These are phyloP conservation scores for Gephyroberyx darwinii DNA, from an alignment of 2,797 vertebrate species.

Conservation along the genomic window DNA sequence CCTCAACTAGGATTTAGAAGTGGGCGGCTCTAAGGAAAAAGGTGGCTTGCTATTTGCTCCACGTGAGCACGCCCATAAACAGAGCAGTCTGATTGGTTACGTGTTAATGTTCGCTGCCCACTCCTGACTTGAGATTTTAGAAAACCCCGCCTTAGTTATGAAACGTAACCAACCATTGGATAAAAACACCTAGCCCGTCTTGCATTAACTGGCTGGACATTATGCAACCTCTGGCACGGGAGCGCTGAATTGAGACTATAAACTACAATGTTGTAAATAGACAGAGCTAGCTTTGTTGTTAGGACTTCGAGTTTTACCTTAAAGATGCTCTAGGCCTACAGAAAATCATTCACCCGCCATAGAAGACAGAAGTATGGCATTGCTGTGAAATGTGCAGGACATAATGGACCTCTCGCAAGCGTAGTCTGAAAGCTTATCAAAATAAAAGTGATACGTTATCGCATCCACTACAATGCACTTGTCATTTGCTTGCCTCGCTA, in stretches of 20 bases:
- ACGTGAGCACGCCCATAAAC: constrained; percentile 26
- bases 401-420: background rate
- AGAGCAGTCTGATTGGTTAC: constrained; percentile 49
- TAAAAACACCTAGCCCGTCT: background rate
- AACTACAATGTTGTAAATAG: no score
- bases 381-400: constrained; percentile 5
- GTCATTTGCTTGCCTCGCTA: constrained; percentile 67
- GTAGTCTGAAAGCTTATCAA: background rate
- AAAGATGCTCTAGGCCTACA: background rate
- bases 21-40: constrained; percentile 37
- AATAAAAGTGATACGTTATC: background rate
- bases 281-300: no score
- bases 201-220: constrained; percentile 2
- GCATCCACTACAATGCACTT: constrained; percentile 68
- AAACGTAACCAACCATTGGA: constrained; percentile 52
- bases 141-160: constrained; percentile 24
- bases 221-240: constrained; percentile 9
- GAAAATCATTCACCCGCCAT: background rate
- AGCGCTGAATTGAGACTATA: background rate
- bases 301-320: background rate
- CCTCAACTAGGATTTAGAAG: background rate
- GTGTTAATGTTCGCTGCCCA: background rate
- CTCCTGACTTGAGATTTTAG: background rate
- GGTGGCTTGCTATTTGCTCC: constrained; percentile 36
- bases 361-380: background rate